phyloP scores from a whole-genome alignment of 2,113 vertebrate species.

The Laterallus jamaicensis region DNA sequence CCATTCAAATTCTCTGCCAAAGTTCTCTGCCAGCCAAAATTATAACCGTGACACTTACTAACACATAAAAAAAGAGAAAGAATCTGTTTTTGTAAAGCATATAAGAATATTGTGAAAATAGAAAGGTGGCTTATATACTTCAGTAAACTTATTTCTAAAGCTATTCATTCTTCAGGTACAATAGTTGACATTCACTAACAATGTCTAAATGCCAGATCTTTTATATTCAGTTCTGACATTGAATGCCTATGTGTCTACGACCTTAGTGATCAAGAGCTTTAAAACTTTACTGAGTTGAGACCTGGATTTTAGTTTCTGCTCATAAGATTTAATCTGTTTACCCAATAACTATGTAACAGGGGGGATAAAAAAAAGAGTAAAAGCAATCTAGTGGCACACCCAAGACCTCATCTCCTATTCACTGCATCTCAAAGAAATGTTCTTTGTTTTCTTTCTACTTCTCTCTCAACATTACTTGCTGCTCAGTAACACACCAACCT shows the following conservation, averaged over 20 bases:
- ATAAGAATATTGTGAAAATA: slow-evolving; percentile 2
- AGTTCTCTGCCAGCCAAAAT: not conserved
- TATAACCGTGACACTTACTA: not conserved
- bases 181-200: slow-evolving; percentile 44
- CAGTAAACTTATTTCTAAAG: slow-evolving; percentile 34
- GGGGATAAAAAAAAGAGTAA: too few relatives aligned
- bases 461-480: not conserved
- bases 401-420: not conserved
- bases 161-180: slow-evolving; percentile 14
- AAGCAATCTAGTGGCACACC: not conserved
- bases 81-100: not conserved
- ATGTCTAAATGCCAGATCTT: slow-evolving; percentile 25
- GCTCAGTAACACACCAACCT: not conserved
- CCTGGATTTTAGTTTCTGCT: not conserved
- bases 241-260: not conserved
- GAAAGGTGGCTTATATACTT: not conserved
- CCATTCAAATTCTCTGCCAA: not conserved
- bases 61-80: not conserved
- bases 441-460: not conserved
- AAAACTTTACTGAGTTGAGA: not conserved
- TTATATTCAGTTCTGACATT: not conserved
- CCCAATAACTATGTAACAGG: not conserved
- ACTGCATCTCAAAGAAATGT: not conserved
- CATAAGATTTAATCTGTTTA: not conserved
- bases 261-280: not conserved